These are phyloP conservation scores for Ceyx margarethae DNA, from an alignment of 2,113 vertebrate species.

Conservation along the genomic window DNA sequence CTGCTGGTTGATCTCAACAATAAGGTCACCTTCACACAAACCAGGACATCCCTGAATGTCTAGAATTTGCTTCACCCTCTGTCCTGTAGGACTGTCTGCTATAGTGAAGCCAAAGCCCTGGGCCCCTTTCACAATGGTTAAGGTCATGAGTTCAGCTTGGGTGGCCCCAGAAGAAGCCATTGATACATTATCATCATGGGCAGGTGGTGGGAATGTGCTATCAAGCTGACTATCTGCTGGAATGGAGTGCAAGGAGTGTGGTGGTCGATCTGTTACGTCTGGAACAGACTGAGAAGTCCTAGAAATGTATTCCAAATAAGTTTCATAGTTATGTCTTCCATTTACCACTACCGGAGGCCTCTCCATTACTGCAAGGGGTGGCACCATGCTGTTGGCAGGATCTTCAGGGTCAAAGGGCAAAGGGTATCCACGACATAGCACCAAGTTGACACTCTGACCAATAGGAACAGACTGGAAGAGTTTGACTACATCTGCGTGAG, in stretches of 20 bases:
- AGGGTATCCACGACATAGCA: conserved; percentile 95
- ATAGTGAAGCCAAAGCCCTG: conserved; percentile 99
- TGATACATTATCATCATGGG: conserved; percentile 94
- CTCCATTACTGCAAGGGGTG: conserved; percentile 93
- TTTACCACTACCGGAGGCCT: conserved; percentile 92
- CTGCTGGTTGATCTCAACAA: conserved; percentile 97
- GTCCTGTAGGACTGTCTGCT: conserved; percentile 92
- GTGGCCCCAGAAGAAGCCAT: conserved; percentile 95
- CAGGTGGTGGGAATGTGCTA: conserved; percentile 87
- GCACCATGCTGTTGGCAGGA: conserved; percentile 86
- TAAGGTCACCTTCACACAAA: conserved; percentile 95
- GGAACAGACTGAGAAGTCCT: conserved; percentile 91
- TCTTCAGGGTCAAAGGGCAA: conserved; percentile 97
- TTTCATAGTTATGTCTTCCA: conserved; percentile 94
- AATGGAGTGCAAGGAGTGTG: conserved; percentile 84
- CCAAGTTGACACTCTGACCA: conserved; percentile 94
- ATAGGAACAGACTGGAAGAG: conserved; percentile 98
- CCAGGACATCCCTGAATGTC: conserved; percentile 96
- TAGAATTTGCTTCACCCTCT: conserved; percentile 97
- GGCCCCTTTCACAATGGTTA: conserved; percentile 96
- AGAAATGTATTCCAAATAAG: conserved; percentile 95
- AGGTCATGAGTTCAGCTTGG: conserved; percentile 92
- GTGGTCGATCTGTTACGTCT: conserved; percentile 84
- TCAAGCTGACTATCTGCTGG: conserved; percentile 92
- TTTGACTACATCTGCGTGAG: conserved; percentile 98